These are phyloP conservation scores for Drosophila parthenogenetica DNA, from an alignment of 2,888 invertebrate genomes.

Conservation along the genomic window DNA sequence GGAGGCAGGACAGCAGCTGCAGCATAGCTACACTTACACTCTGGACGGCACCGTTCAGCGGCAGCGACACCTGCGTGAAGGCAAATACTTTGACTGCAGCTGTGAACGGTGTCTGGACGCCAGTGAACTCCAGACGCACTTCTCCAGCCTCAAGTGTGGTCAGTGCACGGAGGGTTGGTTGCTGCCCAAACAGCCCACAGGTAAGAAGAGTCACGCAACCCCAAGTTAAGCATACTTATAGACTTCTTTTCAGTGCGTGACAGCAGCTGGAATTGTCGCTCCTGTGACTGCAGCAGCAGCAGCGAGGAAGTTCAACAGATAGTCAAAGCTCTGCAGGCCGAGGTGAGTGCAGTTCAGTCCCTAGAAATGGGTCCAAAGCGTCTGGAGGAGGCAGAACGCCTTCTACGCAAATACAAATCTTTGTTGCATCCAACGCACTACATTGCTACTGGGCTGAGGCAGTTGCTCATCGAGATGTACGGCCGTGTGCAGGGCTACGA, in stretches of 20 bases:
- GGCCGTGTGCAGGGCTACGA: constrained; percentile 90
- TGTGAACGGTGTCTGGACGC: constrained; percentile 92
- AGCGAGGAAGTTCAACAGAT: constrained; percentile 88
- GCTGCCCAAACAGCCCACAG: constrained; percentile 88
- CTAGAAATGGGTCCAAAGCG: constrained; percentile 87
- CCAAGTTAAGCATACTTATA: neutral
- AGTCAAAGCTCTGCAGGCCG: constrained; percentile 88
- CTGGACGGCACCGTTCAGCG: constrained; percentile 90
- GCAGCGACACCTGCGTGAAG: constrained; percentile 89
- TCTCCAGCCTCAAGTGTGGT: constrained; percentile 91
- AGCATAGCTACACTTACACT: constrained; percentile 91
- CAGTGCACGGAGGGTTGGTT: constrained; percentile 91
- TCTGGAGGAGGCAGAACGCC: constrained; percentile 88
- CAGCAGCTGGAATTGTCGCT: constrained; percentile 82
- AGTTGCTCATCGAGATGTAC: constrained; percentile 91
- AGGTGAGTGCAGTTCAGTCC: constrained; percentile 88
- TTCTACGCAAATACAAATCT: constrained; percentile 88
- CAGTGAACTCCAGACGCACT: constrained; percentile 91
- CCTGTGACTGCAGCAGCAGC: constrained; percentile 88
- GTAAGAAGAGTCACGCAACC: constrained; percentile 84
- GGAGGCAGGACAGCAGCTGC: constrained; percentile 88
- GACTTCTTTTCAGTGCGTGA: constrained; percentile 54
- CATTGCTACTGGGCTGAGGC: constrained; percentile 88
- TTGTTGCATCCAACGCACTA: constrained; percentile 92
- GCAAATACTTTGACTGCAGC: constrained; percentile 92